phyloP scores from a whole-genome alignment of 2,888 invertebrate genomes.

The Spilosoma lubricipeda region DNA sequence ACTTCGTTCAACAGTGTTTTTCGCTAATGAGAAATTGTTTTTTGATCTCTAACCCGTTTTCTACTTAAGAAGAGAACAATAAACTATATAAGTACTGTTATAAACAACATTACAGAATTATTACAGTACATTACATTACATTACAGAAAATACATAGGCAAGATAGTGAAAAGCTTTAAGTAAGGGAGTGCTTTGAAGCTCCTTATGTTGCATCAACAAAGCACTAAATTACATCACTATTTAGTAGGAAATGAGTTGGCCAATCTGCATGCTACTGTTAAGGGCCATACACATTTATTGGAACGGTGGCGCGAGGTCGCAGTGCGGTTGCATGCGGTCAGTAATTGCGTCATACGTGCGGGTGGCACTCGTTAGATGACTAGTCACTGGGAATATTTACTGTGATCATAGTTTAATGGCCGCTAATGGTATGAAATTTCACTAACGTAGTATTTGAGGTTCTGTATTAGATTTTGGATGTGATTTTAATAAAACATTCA shows the following conservation, averaged over 20 bases:
- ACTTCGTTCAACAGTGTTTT: too few species aligned
- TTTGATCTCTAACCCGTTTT: background rate
- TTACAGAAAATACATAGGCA: slow-evolving; percentile 4
- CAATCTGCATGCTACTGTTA: slow-evolving; percentile 48
- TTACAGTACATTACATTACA: too few species aligned
- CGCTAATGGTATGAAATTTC: background rate
- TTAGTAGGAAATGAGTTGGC: slow-evolving; percentile 58
- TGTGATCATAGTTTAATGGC: slow-evolving; percentile 25
- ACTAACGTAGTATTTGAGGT: background rate
- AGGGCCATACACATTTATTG: slow-evolving; percentile 40
- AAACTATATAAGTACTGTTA: background rate
- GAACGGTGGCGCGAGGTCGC: slow-evolving; percentile 31
- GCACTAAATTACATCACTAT: slow-evolving; percentile 49
- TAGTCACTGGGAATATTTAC: slow-evolving; percentile 33
- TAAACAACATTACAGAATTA: background rate
- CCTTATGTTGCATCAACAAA: slow-evolving; percentile 31
- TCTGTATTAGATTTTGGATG: background rate
- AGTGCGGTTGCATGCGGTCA: slow-evolving; percentile 43
- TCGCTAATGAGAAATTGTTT: too few species aligned
- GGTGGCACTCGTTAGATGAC: slow-evolving; percentile 44
- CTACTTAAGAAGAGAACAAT: background rate
- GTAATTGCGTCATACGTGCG: slow-evolving; percentile 47
- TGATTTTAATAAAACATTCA: background rate
- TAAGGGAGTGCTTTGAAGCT: slow-evolving; percentile 32
- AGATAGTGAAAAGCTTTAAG: slow-evolving; percentile 20